These are phyloP conservation scores for Aspidiotus destructor DNA, from an alignment of 2,888 invertebrate species.

Conservation along the genomic window DNA sequence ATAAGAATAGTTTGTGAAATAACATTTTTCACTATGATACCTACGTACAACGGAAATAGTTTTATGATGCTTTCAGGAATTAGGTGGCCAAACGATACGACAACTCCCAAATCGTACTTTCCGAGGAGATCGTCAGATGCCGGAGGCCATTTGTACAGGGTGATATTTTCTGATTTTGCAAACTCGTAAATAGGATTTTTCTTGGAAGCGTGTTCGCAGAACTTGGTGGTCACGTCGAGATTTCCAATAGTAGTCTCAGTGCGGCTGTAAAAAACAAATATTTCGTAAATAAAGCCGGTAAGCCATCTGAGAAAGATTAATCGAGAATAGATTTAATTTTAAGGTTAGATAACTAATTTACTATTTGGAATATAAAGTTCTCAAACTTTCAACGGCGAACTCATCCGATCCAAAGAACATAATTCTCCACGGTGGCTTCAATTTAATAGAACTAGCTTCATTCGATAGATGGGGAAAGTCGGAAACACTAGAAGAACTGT, in stretches of 20 bases:
- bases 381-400: conserved; percentile 67
- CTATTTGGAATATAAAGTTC: conserved; percentile 57
- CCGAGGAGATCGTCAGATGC: conserved; percentile 42
- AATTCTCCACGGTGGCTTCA: conserved; percentile 49
- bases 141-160: conserved; percentile 58
- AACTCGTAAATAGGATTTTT: conserved; percentile 58
- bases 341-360: conserved; percentile 43
- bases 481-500: no score
- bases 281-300: neutral
- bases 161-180: conserved; percentile 53
- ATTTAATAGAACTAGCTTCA: no score
- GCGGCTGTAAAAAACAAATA: conserved; percentile 45
- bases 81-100: conserved; percentile 88
- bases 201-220: conserved; percentile 38
- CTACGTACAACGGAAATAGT: conserved; percentile 69
- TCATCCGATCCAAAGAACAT: conserved; percentile 79
- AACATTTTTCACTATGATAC: no score
- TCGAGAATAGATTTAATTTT: neutral
- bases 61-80: conserved; percentile 67
- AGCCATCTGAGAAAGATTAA: neutral
- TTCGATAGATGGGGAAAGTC: no score
- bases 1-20: no score
- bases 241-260: conserved; percentile 46
- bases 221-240: conserved; percentile 62
- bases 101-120: conserved; percentile 72